Conservation (phyloP, 2,797 vertebrate genomes). For the Acanthornis magna region DNA sequence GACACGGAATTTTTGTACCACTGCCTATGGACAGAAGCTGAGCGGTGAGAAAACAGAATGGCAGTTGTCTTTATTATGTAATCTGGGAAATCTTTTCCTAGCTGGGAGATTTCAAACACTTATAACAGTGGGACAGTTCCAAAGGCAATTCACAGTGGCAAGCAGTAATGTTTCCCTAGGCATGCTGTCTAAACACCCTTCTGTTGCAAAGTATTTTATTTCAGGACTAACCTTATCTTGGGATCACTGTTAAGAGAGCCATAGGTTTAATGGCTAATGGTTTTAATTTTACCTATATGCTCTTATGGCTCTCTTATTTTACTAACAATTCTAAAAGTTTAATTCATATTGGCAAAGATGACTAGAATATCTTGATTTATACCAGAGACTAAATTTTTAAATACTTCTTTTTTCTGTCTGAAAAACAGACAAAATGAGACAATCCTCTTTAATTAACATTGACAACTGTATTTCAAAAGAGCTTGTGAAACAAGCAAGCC, state of each 20-base stretch:
- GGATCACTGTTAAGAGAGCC: not conserved
- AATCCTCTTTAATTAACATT: constrained; percentile 7
- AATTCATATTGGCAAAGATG: not conserved
- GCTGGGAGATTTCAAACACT: not conserved
- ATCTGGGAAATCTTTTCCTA: not conserved
- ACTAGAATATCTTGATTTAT: not conserved
- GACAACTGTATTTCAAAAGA: constrained; percentile 23
- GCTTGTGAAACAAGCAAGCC: not conserved
- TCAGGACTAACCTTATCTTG: not conserved
- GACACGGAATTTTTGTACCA: rapidly evolving
- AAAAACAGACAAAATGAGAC: not conserved
- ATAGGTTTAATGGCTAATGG: not conserved
- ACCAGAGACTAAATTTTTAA: not conserved
- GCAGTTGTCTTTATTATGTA: not conserved
- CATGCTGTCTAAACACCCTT: not conserved
- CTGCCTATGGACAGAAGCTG: not conserved
- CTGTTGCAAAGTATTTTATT: not conserved
- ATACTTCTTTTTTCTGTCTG: constrained; percentile 2
- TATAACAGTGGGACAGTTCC: not conserved
- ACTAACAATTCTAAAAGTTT: not conserved
- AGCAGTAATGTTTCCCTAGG: not conserved
- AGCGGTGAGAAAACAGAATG: not conserved
- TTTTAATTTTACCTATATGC: not conserved
- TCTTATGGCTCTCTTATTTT: not conserved
- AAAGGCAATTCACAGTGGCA: not conserved